phyloP scores from a whole-genome alignment of 2,888 invertebrate species.

The Caenorhabditis virilis region DNA sequence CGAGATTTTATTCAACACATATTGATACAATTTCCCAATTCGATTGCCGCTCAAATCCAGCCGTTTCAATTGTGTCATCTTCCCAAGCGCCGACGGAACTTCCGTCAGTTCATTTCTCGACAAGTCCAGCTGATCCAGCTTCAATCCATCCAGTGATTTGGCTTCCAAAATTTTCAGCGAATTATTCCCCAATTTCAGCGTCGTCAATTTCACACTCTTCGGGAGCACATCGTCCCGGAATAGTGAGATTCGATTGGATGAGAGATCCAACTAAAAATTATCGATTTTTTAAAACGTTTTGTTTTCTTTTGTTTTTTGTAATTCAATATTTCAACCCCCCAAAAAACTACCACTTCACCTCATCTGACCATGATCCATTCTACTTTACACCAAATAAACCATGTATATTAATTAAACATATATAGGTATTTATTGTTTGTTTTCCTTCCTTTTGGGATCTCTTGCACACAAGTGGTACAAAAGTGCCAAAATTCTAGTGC shows the following conservation, averaged over 20 bases:
- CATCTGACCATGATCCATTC: too few relatives aligned
- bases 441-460: too few relatives aligned
- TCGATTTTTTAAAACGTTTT: too few relatives aligned
- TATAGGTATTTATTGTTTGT: too few relatives aligned
- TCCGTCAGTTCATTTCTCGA: conserved; percentile 54
- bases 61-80: conserved; percentile 49
- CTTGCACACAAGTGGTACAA: too few relatives aligned
- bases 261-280: conserved; percentile 61
- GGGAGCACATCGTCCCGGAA: conserved; percentile 4
- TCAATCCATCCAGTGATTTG: conserved; percentile 24
- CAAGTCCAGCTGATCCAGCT: conserved; percentile 39
- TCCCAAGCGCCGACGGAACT: conserved; percentile 56
- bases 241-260: conserved; percentile 47
- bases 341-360: too few relatives aligned
- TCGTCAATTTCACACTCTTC: conserved; percentile 42
- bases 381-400: too few relatives aligned
- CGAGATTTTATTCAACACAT: conserved; percentile 57
- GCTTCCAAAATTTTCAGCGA: conserved; percentile 35
- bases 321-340: too few relatives aligned
- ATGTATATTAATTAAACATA: too few relatives aligned
- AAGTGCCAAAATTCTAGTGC: too few relatives aligned
- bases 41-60: conserved; percentile 55
- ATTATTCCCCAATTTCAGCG: conserved; percentile 52
- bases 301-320: too few relatives aligned
- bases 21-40: conserved; percentile 58